These are phyloP conservation scores for Hormaphis cornu DNA, from an alignment of 1,140 invertebrate species.

Conservation along the genomic window DNA sequence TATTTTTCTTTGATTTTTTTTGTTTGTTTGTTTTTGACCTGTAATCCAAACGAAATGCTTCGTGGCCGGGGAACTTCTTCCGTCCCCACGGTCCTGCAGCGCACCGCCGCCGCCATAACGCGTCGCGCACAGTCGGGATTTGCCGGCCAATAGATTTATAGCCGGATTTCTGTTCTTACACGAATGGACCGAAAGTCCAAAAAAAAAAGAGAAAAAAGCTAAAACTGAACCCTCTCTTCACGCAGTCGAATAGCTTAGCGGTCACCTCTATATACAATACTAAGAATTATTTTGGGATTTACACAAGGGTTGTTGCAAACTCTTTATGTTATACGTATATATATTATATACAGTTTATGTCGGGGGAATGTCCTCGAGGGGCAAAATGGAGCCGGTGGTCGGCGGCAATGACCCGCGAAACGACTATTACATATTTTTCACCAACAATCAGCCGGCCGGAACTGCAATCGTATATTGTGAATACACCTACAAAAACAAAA, in stretches of 20 bases:
- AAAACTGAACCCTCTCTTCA: slow-evolving; percentile 14
- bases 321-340: not conserved
- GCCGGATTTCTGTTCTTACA: slow-evolving; percentile 5
- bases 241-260: not conserved
- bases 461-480: not conserved
- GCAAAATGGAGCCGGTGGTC: not conserved
- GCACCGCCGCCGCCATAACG: not conserved
- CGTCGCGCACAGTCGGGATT: slow-evolving; percentile 4
- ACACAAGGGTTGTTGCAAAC: slow-evolving; percentile 7
- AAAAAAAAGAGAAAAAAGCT: slow-evolving; percentile 6
- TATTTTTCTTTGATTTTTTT: slow-evolving; percentile 10
- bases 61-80: not conserved
- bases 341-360: not conserved
- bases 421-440: not conserved
- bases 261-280: slow-evolving; percentile 20
- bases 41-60: slow-evolving; percentile 22
- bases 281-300: slow-evolving; percentile 28
- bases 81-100: not conserved
- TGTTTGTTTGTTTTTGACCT: too few relatives aligned
- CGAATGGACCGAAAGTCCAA: not conserved
- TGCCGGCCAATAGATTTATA: slow-evolving; percentile 30
- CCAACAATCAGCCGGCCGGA: not conserved
- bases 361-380: not conserved
- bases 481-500: not conserved
- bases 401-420: slow-evolving; percentile 26